phyloP scores from a whole-genome alignment of 2,113 vertebrate genomes.

The Myanophis thanlyinensis region DNA sequence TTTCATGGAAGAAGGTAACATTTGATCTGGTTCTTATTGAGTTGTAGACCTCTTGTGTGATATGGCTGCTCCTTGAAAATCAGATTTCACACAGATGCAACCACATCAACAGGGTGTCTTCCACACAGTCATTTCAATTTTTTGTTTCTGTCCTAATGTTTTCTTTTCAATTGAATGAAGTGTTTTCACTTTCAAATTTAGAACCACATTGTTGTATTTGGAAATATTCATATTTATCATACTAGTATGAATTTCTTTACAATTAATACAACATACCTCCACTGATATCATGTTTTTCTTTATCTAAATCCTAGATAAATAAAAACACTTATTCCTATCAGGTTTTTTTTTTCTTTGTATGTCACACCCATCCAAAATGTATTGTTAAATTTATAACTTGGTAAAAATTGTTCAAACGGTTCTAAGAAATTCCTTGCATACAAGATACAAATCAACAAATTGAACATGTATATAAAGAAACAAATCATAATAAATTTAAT shows the following conservation, averaged over 20 bases:
- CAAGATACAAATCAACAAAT: slow-evolving; percentile 8
- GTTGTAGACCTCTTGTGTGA: neutral
- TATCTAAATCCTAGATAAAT: neutral
- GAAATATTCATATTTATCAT: slow-evolving; percentile 24
- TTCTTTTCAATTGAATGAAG: neutral
- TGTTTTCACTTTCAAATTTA: neutral
- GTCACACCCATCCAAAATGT: neutral
- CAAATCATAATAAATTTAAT: neutral
- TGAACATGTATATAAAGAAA: slow-evolving; percentile 19
- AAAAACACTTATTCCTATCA: slow-evolving; percentile 29
- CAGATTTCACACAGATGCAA: neutral
- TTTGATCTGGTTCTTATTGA: neutral
- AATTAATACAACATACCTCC: slow-evolving; percentile 8
- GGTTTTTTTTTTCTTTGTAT: neutral
- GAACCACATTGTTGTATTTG: neutral
- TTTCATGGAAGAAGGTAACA: neutral
- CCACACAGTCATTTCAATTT: neutral
- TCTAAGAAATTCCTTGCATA: slow-evolving; percentile 17
- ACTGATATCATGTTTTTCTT: neutral
- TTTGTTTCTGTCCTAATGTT: neutral
- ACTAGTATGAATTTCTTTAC: neutral
- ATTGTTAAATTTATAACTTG: slow-evolving; percentile 3
- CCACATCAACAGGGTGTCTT: neutral
- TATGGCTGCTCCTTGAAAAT: neutral
- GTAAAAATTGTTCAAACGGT: neutral